Conservation (phyloP, 2,888 invertebrate genomes). For the Ceraclea dissimilis region DNA sequence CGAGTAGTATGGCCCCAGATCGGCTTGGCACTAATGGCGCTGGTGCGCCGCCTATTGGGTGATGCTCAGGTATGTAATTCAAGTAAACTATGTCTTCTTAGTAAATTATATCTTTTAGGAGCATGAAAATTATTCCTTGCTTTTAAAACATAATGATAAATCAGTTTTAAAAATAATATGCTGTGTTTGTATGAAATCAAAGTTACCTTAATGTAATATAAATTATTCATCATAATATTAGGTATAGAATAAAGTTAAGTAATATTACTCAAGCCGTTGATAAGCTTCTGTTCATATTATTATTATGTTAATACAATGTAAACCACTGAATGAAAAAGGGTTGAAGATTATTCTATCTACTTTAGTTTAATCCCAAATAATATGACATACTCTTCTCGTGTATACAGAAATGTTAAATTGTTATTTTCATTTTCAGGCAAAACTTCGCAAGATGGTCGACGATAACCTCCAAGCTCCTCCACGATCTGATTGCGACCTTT, state of each 20-base stretch:
- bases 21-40: slow-evolving; percentile 72
- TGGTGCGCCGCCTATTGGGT: slow-evolving; percentile 78
- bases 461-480: slow-evolving; percentile 69
- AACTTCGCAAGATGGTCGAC: slow-evolving; percentile 84
- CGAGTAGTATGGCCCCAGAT: slow-evolving; percentile 50
- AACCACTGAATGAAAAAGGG: background rate
- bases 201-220: too few species aligned
- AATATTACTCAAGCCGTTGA: background rate
- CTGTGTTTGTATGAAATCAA: too few species aligned
- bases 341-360: too few species aligned
- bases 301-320: background rate
- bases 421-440: slow-evolving; percentile 47
- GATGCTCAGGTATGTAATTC: slow-evolving; percentile 68
- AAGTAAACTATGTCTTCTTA: too few species aligned
- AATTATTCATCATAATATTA: background rate
- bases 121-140: too few species aligned
- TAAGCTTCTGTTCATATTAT: background rate
- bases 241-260: background rate
- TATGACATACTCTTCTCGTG: too few species aligned
- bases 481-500: slow-evolving; percentile 49
- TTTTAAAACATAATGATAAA: too few species aligned
- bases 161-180: too few species aligned
- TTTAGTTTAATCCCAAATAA: too few species aligned
- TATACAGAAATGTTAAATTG: too few species aligned
- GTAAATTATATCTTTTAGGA: too few species aligned